Base-by-base conservation (phyloP, 2,888 invertebrate species). In the Blastobasis adustella region DNA sequence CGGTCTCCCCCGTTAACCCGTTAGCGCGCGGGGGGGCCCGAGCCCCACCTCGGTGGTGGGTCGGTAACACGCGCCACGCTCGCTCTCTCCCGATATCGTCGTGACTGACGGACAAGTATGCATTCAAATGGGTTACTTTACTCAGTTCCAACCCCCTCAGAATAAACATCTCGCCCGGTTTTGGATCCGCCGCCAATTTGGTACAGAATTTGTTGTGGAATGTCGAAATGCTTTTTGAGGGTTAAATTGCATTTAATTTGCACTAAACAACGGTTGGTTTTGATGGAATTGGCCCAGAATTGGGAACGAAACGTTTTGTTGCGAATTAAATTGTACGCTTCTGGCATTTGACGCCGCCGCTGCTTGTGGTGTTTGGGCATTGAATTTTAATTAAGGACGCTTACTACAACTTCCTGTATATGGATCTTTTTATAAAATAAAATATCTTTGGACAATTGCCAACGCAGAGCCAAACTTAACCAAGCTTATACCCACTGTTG, bases 41-140 rank as follows among this genome's bases (percentile, higher is more conserved):
- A 40, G 79, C 52, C 65, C 77, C 58, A 40, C 37, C 37, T 53
- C 53, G 3, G 46, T 76, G 76, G 85, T 45, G 61, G 71, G 62
- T 62, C 58, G 63, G 71, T 65, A 74, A 73, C 80, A 78, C 81
- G 77, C 75, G 71, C 77, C 70, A 65, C 74, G 78, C 75, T 71
- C 75, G 66, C 75, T 71, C 80, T 69, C 78, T 63, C 67, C 75
- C 79, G 86, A 91, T 90, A 90, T 89, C 90, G 89, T 87, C 89
- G 87, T 91, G 91, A 92, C 90, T 92, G 92, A 92, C 91, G 89
- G 91, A 92, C 91, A 90, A 90, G 91, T 89, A 92, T 92, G 92
- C 92, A 92, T 92, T 92, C 92, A 92, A 92, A 92, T 92, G 82
- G 92, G 90, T 91, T 91, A 91, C 90, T 92, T 92, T 91, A 88